Evolutionary conservation across 2,113 vertebrate species (phyloP).

Genomic region (Dendropsophus ebraccatus): DNA sequence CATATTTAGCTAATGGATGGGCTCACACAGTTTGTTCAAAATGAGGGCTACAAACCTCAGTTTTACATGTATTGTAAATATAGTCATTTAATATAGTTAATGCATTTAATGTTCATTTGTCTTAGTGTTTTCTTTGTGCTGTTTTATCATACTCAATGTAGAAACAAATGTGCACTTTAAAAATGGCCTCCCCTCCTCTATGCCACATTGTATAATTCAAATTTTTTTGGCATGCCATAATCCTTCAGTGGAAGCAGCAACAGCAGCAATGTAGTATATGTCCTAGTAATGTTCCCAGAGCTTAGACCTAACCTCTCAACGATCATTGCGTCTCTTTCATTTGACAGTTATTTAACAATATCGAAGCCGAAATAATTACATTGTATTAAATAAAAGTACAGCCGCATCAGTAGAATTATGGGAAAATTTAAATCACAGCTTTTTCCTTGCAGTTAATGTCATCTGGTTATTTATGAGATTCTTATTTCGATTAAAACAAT

Average conservation of each 20-base stretch:
- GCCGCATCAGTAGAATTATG: slow-evolving; percentile 34
- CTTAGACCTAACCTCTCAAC: not conserved
- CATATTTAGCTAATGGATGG: no score
- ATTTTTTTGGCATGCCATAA: not conserved
- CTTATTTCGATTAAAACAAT: slow-evolving; percentile 59
- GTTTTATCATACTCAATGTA: no score
- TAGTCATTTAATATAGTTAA: no score
- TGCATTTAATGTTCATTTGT: no score
- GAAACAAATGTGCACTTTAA: not conserved
- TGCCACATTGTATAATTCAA: not conserved
- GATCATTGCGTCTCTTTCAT: slow-evolving; percentile 9
- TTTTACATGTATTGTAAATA: no score
- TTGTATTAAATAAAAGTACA: slow-evolving; percentile 43
- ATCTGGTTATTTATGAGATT: slow-evolving; percentile 56
- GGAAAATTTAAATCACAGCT: slow-evolving; percentile 51
- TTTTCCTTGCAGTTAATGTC: slow-evolving; percentile 45
- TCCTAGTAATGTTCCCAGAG: not conserved
- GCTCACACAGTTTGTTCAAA: no score
- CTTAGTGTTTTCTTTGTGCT: no score
- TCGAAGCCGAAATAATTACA: slow-evolving; percentile 41
- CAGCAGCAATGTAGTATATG: not conserved
- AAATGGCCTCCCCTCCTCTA: not conserved
- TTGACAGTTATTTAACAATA: slow-evolving; percentile 45
- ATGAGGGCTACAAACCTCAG: no score
- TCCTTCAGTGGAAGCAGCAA: not conserved